A percentile compares a stretch with the other conserved stretches of the same genome.
Conservation (phyloP, 2,113 vertebrate genomes). For the Fulmarus glacialis region DNA sequence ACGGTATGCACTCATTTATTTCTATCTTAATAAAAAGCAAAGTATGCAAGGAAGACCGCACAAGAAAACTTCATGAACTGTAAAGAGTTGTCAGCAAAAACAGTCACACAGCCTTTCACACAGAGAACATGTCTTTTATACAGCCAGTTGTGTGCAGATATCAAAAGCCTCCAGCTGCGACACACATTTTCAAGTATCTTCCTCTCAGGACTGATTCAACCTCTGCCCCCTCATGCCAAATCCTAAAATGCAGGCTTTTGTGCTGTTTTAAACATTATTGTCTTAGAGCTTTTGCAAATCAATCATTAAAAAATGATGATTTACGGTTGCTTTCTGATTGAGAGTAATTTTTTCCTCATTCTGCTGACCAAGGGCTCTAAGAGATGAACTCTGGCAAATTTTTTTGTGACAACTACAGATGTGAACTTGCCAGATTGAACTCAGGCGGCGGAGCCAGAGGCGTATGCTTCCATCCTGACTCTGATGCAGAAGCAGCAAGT, state of each 20-base stretch:
- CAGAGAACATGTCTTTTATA: not conserved
- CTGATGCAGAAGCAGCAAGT: not conserved
- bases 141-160: not conserved
- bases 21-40: not conserved
- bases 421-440: not conserved
- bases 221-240: not conserved
- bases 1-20: rapidly evolving
- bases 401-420: not conserved
- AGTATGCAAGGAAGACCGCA: not conserved
- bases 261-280: not conserved
- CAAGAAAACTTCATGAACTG: not conserved
- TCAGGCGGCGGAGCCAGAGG: not conserved
- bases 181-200: not conserved
- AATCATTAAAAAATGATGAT: not conserved
- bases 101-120: not conserved
- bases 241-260: not conserved
- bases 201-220: not conserved
- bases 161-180: not conserved
- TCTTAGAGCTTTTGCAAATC: not conserved
- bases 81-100: not conserved
- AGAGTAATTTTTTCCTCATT: not conserved
- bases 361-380: not conserved
- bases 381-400: not conserved
- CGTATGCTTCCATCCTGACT: not conserved
- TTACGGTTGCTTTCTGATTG: not conserved